These are phyloP conservation scores for Gymnogyps californianus DNA, from an alignment of 2,113 vertebrate genomes.

Conservation along the genomic window DNA sequence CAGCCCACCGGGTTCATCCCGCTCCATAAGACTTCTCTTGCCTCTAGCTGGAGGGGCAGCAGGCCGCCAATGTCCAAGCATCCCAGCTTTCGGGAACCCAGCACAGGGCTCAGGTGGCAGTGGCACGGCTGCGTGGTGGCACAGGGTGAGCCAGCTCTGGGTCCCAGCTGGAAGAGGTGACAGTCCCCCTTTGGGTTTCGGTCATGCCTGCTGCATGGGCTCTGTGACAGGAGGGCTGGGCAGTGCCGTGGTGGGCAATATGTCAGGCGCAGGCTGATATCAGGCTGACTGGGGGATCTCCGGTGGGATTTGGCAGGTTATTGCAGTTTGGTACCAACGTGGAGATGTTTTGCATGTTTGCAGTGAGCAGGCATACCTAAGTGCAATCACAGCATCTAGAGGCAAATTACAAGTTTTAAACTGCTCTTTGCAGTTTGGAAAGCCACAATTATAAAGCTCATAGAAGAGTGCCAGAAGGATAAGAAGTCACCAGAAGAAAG, in stretches of 20 bases:
- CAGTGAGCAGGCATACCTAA: not conserved
- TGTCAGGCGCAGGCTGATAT: not conserved
- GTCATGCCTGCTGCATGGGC: not conserved
- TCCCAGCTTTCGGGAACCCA: not conserved
- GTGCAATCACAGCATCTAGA: not conserved
- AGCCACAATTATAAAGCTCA: not conserved
- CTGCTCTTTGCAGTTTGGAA: not conserved
- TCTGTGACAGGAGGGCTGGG: not conserved
- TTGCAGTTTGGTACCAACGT: not conserved
- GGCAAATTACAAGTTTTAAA: not conserved
- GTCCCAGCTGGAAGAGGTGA: not conserved
- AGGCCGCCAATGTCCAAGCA: not conserved
- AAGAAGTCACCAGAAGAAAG: not conserved
- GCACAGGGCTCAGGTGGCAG: not conserved
- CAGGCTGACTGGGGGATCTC: not conserved
- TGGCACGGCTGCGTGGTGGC: rapidly evolving
- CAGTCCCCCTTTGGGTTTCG: not conserved
- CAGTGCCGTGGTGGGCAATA: not conserved
- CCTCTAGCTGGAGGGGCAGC: not conserved
- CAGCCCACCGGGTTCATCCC: not conserved
- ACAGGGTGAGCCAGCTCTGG: rapidly evolving
- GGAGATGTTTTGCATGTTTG: not conserved
- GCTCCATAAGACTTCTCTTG: not conserved
- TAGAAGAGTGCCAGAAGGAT: not conserved
- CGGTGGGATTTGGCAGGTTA: not conserved